Evolutionary conservation across 2,797 vertebrate species (phyloP).

Genomic region (Apodemus agrarius): DNA sequence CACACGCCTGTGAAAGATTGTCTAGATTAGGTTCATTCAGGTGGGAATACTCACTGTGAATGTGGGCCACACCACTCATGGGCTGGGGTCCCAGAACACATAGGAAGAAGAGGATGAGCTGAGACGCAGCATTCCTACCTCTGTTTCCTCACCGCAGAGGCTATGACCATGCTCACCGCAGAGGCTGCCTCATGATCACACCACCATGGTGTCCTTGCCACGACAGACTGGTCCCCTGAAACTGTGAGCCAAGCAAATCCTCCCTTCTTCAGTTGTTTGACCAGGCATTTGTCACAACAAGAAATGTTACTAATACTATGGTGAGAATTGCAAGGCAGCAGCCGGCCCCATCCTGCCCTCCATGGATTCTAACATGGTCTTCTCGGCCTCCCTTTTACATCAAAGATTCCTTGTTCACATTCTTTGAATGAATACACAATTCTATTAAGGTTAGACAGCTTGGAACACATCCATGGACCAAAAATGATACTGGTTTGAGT

Average conservation of each 20-base stretch:
- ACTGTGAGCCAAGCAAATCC: background rate
- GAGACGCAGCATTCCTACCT: background rate
- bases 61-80: background rate
- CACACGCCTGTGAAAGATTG: background rate
- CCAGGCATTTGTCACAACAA: background rate
- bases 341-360: background rate
- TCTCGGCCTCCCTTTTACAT: background rate
- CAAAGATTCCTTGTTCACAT: background rate
- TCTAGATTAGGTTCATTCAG: background rate
- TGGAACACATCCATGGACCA: background rate
- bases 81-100: background rate
- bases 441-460: background rate
- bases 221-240: background rate
- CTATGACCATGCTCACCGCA: background rate
- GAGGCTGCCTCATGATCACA: background rate
- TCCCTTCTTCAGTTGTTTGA: background rate
- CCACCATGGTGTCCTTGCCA: background rate
- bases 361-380: background rate
- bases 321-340: background rate
- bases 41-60: background rate
- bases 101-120: background rate
- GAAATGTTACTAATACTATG: background rate
- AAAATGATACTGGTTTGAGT: background rate
- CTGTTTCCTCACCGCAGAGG: background rate
- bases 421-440: background rate